Evolutionary conservation across 1,140 invertebrate genomes (phyloP), one percentile per base, ranked within the genome.

Genomic region (Zelostemma sp.): DNA sequence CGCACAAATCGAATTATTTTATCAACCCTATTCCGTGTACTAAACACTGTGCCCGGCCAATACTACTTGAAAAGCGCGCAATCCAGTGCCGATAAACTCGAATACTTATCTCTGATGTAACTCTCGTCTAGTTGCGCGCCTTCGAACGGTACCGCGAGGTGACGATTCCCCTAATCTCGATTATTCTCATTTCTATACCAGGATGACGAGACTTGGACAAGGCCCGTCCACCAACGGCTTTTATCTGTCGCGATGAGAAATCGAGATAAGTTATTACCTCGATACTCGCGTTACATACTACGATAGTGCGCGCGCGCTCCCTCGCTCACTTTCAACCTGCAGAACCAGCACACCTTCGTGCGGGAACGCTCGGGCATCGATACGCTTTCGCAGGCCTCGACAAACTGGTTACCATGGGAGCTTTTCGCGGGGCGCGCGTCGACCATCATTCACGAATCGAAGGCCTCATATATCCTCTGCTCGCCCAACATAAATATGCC

Each of bases 371-470:
- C 35, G 35, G 3, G 25, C 21, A 47, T 46, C 31, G 54, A 47
- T 47, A 41, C 19, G 16, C 31, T 50, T 43, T 53, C 49, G 35
- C 49, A 25, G 28, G 48, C 40, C 57, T 56, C 48, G 68, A 68
- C 67, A 73, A 73, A 72, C 68, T 72, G 68, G 51, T 64, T 64
- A 46, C 50, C 51, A 43, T 67, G 19, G 57, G 57, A 70, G 63
- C 63, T 73, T 73, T 76, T 61, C 19, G 18, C 33, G 21, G 21
- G 28, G 45, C 64, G 49, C 59, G 19, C 60, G 64, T 63, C 54
- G 53, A 59, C 65, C 61, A 68, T 72, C 59, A 59, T 63, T 53
- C 59, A 56, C 38, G 21, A 59, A 43, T 59, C 38, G 28, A 18
- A 35, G 48, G 18, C 35, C 35, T 38, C 35, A 12, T 38, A 38